phyloP scores from a whole-genome alignment of 2,888 invertebrate genomes.

The Buathra laborator region DNA sequence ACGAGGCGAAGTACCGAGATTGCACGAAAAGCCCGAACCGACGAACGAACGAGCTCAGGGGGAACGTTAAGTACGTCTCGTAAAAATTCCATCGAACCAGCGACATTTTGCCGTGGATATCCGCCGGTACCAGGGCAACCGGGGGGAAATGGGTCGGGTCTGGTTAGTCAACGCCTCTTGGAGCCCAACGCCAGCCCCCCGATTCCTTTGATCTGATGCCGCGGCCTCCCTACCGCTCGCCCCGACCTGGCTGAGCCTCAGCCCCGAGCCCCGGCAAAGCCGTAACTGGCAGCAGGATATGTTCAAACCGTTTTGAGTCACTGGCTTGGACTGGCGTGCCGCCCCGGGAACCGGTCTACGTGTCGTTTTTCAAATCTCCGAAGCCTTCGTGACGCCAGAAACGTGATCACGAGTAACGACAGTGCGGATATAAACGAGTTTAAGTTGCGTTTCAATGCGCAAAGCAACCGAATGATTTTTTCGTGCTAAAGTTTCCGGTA shows the following conservation, averaged over 20 bases:
- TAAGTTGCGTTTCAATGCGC: background rate
- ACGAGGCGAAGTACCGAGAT: slow-evolving; percentile 63
- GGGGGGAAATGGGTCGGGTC: slow-evolving; percentile 71
- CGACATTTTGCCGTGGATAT: slow-evolving; percentile 82
- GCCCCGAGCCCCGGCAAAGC: slow-evolving; percentile 67
- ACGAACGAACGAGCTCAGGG: slow-evolving; percentile 54
- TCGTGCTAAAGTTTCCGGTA: background rate
- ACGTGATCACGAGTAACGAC: slow-evolving; percentile 7
- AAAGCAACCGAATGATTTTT: background rate
- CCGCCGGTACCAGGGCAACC: slow-evolving; percentile 82
- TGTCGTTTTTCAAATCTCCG: slow-evolving; percentile 52
- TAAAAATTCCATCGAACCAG: slow-evolving; percentile 83
- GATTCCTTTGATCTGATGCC: slow-evolving; percentile 79
- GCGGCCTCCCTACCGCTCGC: slow-evolving; percentile 65
- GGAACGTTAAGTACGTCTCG: slow-evolving; percentile 84
- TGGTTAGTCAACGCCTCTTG: slow-evolving; percentile 82
- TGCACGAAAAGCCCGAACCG: slow-evolving; percentile 59
- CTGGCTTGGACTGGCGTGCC: slow-evolving; percentile 81
- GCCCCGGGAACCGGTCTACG: slow-evolving; percentile 66
- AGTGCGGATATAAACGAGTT: background rate
- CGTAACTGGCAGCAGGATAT: slow-evolving; percentile 83
- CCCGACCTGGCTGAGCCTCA: slow-evolving; percentile 33
- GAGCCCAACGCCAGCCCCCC: slow-evolving; percentile 84
- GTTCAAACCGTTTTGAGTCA: slow-evolving; percentile 85
- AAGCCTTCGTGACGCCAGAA: slow-evolving; percentile 17